Conservation (phyloP, 2,797 vertebrate species). For the Dendrocincla fuliginosa region DNA sequence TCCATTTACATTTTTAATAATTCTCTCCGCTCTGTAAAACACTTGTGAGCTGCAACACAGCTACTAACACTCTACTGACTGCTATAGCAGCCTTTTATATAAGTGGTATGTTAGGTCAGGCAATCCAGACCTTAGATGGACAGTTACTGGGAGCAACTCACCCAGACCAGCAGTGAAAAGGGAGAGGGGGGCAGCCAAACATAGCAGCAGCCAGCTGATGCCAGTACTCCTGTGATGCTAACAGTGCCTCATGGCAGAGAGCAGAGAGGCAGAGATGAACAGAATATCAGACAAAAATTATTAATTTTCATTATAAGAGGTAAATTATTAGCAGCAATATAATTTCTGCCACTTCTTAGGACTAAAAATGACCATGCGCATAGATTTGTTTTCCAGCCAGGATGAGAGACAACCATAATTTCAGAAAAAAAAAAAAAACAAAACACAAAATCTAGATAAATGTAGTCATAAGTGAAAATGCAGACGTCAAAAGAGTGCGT, state of each 20-base stretch:
- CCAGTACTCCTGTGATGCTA: background rate
- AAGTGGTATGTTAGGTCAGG: background rate
- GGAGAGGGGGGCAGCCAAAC: background rate
- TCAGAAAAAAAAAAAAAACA: fast-evolving
- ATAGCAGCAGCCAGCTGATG: background rate
- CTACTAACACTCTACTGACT: background rate
- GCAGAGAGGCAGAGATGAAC: background rate
- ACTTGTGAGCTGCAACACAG: background rate
- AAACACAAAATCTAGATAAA: background rate
- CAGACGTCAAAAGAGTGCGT: background rate
- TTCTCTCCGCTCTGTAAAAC: background rate
- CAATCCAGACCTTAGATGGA: background rate
- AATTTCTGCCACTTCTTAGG: background rate
- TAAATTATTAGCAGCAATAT: background rate
- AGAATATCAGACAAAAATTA: background rate
- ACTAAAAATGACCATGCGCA: background rate
- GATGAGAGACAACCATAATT: background rate
- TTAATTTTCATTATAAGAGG: background rate
- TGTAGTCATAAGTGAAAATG: background rate
- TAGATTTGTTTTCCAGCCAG: background rate
- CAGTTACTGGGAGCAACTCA: fast-evolving
- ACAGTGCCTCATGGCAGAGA: background rate
- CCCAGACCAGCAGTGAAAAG: fast-evolving
- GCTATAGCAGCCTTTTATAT: background rate
- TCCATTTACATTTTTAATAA: background rate